A percentile compares a stretch with the other conserved stretches of the same genome.
phyloP scores from a whole-genome alignment of 2,797 vertebrate species.

The Amblyraja radiata region DNA sequence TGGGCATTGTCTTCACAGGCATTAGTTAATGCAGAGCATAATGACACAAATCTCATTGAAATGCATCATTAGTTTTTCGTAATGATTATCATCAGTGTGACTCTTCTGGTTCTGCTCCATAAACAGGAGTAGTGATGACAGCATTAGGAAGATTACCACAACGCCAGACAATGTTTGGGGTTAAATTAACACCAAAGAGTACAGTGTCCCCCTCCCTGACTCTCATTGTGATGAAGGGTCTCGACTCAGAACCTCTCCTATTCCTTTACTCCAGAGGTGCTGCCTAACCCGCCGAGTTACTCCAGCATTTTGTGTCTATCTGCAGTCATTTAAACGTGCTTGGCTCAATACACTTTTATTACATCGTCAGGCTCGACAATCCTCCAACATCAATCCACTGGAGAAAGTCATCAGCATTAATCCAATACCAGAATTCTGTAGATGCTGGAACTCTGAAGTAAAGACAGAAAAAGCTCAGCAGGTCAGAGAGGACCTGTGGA shows the following conservation, averaged over 20 bases:
- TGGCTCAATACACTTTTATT: neutral
- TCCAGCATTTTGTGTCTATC: too few relatives aligned
- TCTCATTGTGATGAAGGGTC: too few relatives aligned
- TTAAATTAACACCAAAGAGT: neutral
- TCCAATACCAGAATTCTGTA: too few relatives aligned
- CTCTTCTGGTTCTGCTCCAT: neutral
- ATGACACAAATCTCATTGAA: neutral
- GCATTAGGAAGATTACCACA: neutral
- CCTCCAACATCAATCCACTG: neutral
- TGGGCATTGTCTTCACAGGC: neutral
- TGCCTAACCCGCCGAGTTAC: too few relatives aligned
- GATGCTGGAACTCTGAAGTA: too few relatives aligned
- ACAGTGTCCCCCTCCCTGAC: too few relatives aligned
- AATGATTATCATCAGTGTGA: neutral
- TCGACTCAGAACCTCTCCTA: too few relatives aligned
- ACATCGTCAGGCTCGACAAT: neutral
- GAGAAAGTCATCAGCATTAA: neutral
- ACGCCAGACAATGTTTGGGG: neutral
- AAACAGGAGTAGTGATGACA: neutral
- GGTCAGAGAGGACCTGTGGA: too few relatives aligned
- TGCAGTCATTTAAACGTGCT: neutral
- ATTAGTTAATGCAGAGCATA: neutral
- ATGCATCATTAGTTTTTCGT: neutral
- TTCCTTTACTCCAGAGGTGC: too few relatives aligned
- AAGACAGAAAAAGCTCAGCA: too few relatives aligned